Percentiles rank a stretch among this genome's conserved stretches.
Evolutionary conservation across 2,797 vertebrate species (phyloP).

Genomic region (Pseudopleuronectes americanus): DNA sequence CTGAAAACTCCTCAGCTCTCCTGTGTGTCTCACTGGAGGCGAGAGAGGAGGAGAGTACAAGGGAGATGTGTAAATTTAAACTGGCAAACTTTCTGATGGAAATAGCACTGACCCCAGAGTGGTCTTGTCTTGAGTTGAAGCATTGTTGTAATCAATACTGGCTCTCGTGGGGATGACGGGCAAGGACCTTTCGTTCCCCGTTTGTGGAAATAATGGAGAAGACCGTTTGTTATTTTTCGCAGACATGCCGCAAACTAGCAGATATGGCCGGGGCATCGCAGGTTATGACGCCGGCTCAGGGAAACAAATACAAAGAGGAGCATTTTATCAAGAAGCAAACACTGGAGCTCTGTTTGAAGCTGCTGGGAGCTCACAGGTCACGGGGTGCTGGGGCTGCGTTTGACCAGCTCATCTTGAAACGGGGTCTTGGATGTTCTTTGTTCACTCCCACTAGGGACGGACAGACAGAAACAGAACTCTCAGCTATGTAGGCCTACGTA

Average conservation of each 20-base stretch:
- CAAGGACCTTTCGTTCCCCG: slow-evolving; percentile 86
- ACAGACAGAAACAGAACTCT: slow-evolving; percentile 56
- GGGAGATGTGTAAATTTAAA: slow-evolving; percentile 85
- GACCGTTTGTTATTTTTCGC: slow-evolving; percentile 86
- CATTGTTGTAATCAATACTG: slow-evolving; percentile 88
- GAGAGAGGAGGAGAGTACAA: slow-evolving; percentile 71
- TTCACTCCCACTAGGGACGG: slow-evolving; percentile 63
- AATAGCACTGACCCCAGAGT: slow-evolving; percentile 85
- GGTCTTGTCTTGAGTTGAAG: slow-evolving; percentile 85
- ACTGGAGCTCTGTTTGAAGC: slow-evolving; percentile 76
- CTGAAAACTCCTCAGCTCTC: slow-evolving; percentile 75
- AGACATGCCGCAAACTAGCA: slow-evolving; percentile 84
- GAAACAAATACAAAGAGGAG: slow-evolving; percentile 81
- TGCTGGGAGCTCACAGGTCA: slow-evolving; percentile 72
- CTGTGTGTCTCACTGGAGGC: slow-evolving; percentile 81
- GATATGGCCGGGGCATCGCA: slow-evolving; percentile 82
- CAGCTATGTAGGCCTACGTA: slow-evolving; percentile 45
- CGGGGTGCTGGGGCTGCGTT: slow-evolving; percentile 69
- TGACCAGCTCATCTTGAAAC: slow-evolving; percentile 81
- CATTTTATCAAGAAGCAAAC: slow-evolving; percentile 82
- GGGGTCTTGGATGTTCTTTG: slow-evolving; percentile 77
- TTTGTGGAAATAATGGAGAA: slow-evolving; percentile 87
- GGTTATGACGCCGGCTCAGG: slow-evolving; percentile 81
- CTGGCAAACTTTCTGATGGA: slow-evolving; percentile 88
- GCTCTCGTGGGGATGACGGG: slow-evolving; percentile 82